Percentiles rank a stretch among this genome's conserved stretches.
These are phyloP conservation scores for Gadus macrocephalus DNA, from an alignment of 2,113 vertebrate species.

Conservation along the genomic window DNA sequence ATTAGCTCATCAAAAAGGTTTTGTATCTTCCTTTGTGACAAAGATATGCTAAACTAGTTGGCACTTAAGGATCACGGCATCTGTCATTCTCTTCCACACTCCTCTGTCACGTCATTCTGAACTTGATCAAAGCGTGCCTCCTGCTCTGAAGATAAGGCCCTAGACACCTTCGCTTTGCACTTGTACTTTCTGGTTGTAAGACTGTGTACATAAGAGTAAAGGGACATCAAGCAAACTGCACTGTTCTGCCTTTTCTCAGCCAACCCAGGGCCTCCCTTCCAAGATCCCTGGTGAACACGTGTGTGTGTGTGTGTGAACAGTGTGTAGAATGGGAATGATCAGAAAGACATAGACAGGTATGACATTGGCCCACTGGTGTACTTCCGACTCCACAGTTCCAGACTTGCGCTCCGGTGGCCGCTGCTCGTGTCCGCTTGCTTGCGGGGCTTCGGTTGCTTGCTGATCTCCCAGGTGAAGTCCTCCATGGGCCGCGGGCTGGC, in stretches of 20 bases:
- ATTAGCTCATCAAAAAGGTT: too few relatives aligned
- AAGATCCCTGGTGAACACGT: constrained; percentile 32
- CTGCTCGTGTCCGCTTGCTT: constrained; percentile 58
- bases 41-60: constrained; percentile 52
- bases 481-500: constrained; percentile 69
- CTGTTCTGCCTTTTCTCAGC: constrained; percentile 35
- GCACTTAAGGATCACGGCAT: constrained; percentile 65
- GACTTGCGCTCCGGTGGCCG: constrained; percentile 73
- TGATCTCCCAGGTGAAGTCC: constrained; percentile 72
- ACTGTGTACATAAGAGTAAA: constrained; percentile 70
- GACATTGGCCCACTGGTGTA: constrained; percentile 80
- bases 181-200: constrained; percentile 45
- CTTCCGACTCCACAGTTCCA: constrained; percentile 79
- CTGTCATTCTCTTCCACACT: constrained; percentile 56
- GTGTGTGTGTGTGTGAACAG: constrained; percentile 9
- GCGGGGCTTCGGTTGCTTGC: constrained; percentile 63
- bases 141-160: constrained; percentile 50
- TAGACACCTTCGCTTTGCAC: constrained; percentile 43
- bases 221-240: constrained; percentile 54
- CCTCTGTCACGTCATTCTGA: constrained; percentile 43
- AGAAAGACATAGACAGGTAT: constrained; percentile 79
- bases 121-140: constrained; percentile 36
- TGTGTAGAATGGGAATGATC: constrained; percentile 55
- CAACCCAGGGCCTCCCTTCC: constrained; percentile 24
- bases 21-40: constrained; percentile 17